Conservation (phyloP, 2,113 vertebrate genomes). For the Macaca fascicularis region DNA sequence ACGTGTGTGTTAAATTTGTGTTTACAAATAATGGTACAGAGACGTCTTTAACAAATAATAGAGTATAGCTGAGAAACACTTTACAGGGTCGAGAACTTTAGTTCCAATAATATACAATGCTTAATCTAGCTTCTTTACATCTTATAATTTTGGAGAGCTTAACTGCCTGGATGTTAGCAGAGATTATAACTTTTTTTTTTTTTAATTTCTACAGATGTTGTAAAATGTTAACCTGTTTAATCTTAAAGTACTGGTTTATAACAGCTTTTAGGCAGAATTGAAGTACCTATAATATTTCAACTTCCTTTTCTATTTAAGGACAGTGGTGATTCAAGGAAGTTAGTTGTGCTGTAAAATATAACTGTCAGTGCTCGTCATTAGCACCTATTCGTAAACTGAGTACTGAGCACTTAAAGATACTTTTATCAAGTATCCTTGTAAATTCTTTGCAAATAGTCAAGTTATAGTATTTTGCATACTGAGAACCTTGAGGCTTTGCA, state of each 20-base stretch:
- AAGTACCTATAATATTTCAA: conserved; percentile 42
- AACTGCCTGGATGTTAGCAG: background rate
- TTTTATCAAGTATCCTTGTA: conserved; percentile 70
- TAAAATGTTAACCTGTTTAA: conserved; percentile 29
- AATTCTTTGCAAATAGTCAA: conserved; percentile 64
- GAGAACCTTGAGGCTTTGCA: conserved; percentile 12
- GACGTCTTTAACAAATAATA: background rate
- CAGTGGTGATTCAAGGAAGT: conserved; percentile 44
- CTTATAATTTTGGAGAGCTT: conserved; percentile 35
- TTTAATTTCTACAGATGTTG: conserved; percentile 25
- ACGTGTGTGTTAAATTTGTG: conserved; percentile 23
- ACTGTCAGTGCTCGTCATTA: conserved; percentile 76
- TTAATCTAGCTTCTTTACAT: background rate
- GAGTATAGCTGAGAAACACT: background rate
- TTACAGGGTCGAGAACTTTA: background rate
- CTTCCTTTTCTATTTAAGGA: conserved; percentile 61
- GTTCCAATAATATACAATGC: background rate
- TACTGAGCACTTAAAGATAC: conserved; percentile 63
- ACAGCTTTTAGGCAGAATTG: conserved; percentile 55
- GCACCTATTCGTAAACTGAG: conserved; percentile 62
- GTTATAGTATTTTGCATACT: conserved; percentile 38
- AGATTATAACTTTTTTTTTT: conserved; percentile 17
- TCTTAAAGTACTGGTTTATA: background rate
- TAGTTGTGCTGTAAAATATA: conserved; percentile 69
- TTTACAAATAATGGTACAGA: background rate